Evolutionary conservation across 2,113 vertebrate genomes (phyloP), one percentile per base, ranked within the genome.

Genomic region (Cebus imitator): DNA sequence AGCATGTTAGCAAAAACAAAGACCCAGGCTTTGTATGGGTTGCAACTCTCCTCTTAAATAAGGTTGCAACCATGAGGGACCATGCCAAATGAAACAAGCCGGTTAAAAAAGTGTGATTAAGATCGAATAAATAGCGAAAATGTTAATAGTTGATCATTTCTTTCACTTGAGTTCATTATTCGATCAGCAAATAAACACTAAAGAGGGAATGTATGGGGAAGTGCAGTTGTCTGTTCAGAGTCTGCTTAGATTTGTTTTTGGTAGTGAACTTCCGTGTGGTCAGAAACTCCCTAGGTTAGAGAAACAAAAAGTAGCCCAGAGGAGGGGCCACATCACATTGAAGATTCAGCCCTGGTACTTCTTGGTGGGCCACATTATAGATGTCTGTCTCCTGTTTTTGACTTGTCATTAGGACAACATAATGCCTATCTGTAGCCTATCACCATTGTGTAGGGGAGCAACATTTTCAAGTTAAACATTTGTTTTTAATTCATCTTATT

Each of bases 361-460:
- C 4, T 18, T 87, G 2, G 10, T n/a, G 18, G 11, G 9, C 30
- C 66, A 14, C 2, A 0, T n/a, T 27, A 16, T 12, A 13, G 3
- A n/a, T 14, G 20, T 17, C 40, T 64, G 23, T 11, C 17, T 64
- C n/a, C 8, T 52, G 30, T 16, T 61, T 78, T 75, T 35, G n/a
- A 58, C 37, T 1, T 13, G 27, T 87, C 13, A 21, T 35, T 48
- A 27, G 18, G 50, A 48, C 3, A 2, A 30, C 2, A 37, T 1
- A 37, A 87, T 21, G 3, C 16, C n/a, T 55, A 1, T 72, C 9
- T 57, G 23, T 27, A 45, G 32, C 13, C 37, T 70, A 52, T 10
- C 45, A 25, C 1, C 50, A 14, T 45, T 7, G 8, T 23, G 8
- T 6, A 87, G 6, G 9, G 2, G 13, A 14, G 14, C 37, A 35